Evolutionary conservation across 2,888 invertebrate genomes (phyloP), one percentile per base, ranked within the genome.

Genomic region (Diloba caeruleocephala): DNA sequence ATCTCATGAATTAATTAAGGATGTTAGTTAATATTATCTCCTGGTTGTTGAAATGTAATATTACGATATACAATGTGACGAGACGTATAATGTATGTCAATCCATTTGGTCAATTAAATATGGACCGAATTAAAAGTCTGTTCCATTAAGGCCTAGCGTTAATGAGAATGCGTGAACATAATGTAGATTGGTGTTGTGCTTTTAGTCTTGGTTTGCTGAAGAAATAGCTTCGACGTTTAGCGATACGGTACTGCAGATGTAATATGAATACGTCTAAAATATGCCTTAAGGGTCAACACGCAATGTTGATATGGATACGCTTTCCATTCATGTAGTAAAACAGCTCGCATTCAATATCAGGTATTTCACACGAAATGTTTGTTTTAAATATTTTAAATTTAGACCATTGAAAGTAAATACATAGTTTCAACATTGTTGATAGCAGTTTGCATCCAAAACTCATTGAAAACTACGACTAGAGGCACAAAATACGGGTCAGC

Each of bases 41-140:
- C 82, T 89, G 92, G 92, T 93, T 92, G 92, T 92, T 92, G 79
- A 90, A 85, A 84, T 83, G 78, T 85, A 79, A 84, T 81, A 76
- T 67, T 78, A 79, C 78, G 50, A 82, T 78, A 75, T 78, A 79
- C 71, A 81, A 75, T 70, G 71, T 77, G 77, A 84, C 74, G 76
- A 78, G 78, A 76, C 69, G 78, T 82, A 60, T 84, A n/a, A n/a
- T n/a, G 78, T 73, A 79, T 87, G 89, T 91, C 87, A 89, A 89
- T 90, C 74, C 71, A 81, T 84, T 81, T 85, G 88, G 92, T 93
- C 92, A 93, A 93, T 92, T 93, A 89, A 76, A 68, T 83, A 74
- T 78, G 82, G 87, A 84, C 85, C 85, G 86, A 89, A 88, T 84
- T 82, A 81, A 63, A 71, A 81, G 74, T 83, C 74, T 83, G 83